Evolutionary conservation across 1,140 invertebrate species (phyloP).

Genomic region (Sycophila sp.): DNA sequence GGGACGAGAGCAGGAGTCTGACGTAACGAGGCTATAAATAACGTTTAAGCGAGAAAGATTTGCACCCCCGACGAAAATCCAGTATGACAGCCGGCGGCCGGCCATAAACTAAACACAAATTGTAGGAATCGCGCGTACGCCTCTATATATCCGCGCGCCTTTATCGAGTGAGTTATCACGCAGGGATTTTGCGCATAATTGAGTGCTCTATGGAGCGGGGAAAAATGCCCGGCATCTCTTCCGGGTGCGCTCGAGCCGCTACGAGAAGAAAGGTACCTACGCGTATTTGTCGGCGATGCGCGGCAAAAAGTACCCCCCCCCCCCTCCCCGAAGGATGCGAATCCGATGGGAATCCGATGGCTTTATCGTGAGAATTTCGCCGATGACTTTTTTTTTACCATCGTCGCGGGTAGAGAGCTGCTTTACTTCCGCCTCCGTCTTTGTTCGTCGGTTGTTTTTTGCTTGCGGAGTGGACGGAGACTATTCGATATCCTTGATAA

Average conservation of each 20-base stretch:
- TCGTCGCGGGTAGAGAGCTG: background rate
- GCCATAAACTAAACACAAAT: conserved; percentile 35
- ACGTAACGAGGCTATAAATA: conserved; percentile 23
- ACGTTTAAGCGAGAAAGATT: conserved; percentile 29
- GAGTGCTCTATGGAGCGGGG: conserved; percentile 20
- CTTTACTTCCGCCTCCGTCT: background rate
- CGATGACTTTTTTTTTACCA: background rate
- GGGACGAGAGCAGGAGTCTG: background rate
- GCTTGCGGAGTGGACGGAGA: background rate
- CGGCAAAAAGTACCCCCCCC: background rate
- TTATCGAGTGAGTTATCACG: conserved; percentile 35
- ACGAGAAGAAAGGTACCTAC: background rate
- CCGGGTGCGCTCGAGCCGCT: background rate
- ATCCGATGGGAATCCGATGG: background rate
- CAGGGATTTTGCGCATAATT: conserved; percentile 33
- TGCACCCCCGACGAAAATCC: conserved; percentile 9
- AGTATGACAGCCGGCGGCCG: background rate
- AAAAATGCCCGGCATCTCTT: background rate
- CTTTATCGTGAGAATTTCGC: conserved; percentile 6
- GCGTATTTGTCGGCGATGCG: too few species aligned
- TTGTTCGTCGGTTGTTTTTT: background rate
- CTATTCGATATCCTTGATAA: conserved; percentile 42
- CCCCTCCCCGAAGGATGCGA: background rate
- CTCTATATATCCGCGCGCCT: conserved; percentile 10
- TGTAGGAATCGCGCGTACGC: conserved; percentile 18